These are phyloP conservation scores for Globia sparganii DNA, from an alignment of 2,888 invertebrate genomes.

Conservation along the genomic window DNA sequence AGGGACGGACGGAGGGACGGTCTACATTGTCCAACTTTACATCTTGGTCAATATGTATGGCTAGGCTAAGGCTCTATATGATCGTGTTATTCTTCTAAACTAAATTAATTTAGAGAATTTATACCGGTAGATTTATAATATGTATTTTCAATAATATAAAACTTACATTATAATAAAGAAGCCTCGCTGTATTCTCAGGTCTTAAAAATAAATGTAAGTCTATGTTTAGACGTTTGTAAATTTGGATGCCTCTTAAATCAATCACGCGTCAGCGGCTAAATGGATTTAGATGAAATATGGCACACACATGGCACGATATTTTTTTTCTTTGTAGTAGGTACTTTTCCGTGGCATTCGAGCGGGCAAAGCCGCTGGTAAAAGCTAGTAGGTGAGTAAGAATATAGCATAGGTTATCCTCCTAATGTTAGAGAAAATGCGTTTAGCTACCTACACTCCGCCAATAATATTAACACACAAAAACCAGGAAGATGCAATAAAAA, in stretches of 20 bases:
- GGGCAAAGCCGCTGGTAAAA: neutral
- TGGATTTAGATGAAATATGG: neutral
- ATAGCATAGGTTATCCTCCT: neutral
- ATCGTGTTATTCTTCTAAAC: neutral
- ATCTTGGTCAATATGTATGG: neutral
- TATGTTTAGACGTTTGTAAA: neutral
- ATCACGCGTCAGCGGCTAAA: neutral
- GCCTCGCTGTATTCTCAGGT: neutral
- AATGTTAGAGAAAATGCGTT: neutral
- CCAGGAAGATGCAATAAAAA: slow-evolving; percentile 30
- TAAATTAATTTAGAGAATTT: neutral
- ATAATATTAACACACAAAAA: slow-evolving; percentile 15
- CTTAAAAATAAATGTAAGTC: neutral
- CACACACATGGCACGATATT: neutral
- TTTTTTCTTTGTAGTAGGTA: neutral
- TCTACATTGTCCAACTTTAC: neutral
- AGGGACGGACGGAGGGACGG: too few relatives aligned
- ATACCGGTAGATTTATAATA: neutral
- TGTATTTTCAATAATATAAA: neutral
- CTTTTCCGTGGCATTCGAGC: too few relatives aligned
- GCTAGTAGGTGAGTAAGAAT: neutral
- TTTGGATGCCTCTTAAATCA: neutral
- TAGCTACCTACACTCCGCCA: neutral
- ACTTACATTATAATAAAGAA: neutral
- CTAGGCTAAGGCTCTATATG: neutral